phyloP scores from a whole-genome alignment of 2,113 vertebrate species.

The Equus quagga region DNA sequence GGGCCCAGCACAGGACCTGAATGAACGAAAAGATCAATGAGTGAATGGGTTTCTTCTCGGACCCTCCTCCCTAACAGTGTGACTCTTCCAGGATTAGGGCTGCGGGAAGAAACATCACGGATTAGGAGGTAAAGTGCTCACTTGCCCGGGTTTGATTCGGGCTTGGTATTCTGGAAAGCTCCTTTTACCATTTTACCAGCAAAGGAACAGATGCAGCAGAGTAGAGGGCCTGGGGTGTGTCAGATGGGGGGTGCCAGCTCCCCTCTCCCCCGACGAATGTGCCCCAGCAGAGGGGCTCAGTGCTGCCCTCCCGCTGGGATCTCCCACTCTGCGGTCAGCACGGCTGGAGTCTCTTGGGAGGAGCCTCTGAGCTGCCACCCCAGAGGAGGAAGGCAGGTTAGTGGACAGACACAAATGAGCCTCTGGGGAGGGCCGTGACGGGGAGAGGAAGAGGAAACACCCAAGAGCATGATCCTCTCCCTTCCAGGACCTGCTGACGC shows the following conservation, averaged over 20 bases:
- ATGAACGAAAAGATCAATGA: neutral
- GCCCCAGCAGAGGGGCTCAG: neutral
- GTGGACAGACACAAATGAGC: neutral
- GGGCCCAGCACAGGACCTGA: neutral
- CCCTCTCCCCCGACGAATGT: neutral
- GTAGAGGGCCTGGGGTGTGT: neutral
- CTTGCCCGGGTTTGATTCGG: neutral
- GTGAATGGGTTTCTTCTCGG: neutral
- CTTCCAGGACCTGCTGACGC: rapidly evolving
- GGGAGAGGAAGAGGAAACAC: neutral
- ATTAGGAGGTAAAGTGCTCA: neutral
- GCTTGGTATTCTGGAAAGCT: neutral
- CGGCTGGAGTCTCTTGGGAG: neutral
- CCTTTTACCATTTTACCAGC: neutral
- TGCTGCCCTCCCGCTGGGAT: neutral
- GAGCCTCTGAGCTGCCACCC: neutral
- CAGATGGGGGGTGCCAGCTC: neutral
- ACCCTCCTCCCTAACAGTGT: too few species aligned
- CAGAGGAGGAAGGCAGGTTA: neutral
- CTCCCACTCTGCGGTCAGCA: rapidly evolving
- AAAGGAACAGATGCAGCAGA: neutral
- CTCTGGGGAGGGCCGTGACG: neutral
- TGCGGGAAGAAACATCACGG: neutral
- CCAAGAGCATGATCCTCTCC: neutral
- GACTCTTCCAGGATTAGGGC: neutral